Evolutionary conservation across 2,888 invertebrate genomes (phyloP).

Genomic region (Drosophila borborema): DNA sequence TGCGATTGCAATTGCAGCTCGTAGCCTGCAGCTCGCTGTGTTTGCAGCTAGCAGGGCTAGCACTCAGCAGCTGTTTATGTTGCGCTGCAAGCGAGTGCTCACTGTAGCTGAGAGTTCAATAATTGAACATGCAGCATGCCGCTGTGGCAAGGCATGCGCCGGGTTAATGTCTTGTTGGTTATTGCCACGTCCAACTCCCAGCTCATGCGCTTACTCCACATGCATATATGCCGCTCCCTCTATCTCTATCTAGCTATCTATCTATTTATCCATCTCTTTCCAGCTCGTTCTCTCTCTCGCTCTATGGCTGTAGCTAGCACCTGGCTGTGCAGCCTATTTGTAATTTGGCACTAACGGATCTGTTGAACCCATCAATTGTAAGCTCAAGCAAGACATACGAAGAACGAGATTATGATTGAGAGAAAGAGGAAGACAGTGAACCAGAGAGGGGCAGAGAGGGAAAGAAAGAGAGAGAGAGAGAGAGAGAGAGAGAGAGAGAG

Average conservation of each 20-base stretch:
- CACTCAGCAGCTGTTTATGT: slow-evolving; percentile 56
- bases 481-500: background rate
- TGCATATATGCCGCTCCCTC: slow-evolving; percentile 7
- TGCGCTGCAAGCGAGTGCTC: slow-evolving; percentile 28
- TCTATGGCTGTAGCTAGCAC: slow-evolving; percentile 17
- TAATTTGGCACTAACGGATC: slow-evolving; percentile 79
- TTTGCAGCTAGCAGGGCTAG: slow-evolving; percentile 42
- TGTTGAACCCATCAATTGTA: slow-evolving; percentile 76
- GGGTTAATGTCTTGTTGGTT: slow-evolving; percentile 81
- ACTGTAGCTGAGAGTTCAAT: slow-evolving; percentile 44
- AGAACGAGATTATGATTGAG: background rate
- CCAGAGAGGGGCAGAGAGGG: background rate
- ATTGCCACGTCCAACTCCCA: slow-evolving; percentile 69
- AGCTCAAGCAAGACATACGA: background rate
- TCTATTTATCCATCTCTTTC: background rate
- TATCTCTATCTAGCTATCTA: background rate
- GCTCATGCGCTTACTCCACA: slow-evolving; percentile 3
- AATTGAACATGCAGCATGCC: slow-evolving; percentile 50
- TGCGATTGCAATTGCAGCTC: slow-evolving; percentile 51
- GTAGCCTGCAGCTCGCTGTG: slow-evolving; percentile 44
- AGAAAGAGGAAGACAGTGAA: background rate
- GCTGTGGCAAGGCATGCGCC: slow-evolving; percentile 66
- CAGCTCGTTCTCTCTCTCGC: background rate
- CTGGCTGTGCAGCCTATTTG: slow-evolving; percentile 67
- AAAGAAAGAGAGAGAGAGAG: background rate